Percentiles rank a stretch among this genome's conserved stretches.
These are phyloP conservation scores for Bagarius yarrelli DNA, from an alignment of 2,113 vertebrate genomes.

Conservation along the genomic window DNA sequence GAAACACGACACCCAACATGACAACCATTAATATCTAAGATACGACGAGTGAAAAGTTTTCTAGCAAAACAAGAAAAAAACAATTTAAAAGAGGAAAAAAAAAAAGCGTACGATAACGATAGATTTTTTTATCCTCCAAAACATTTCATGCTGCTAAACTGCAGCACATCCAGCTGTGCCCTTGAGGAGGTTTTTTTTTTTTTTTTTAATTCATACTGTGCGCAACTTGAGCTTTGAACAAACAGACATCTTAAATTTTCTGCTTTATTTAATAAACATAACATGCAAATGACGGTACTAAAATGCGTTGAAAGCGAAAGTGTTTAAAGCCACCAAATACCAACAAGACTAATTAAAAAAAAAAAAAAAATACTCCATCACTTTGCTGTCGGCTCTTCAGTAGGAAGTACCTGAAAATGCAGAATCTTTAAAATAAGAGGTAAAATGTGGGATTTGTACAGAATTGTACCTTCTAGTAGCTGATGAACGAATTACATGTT, in stretches of 20 bases:
- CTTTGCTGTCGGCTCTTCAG: not conserved
- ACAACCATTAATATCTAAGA: not conserved
- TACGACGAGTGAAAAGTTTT: not conserved
- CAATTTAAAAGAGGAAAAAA: not conserved
- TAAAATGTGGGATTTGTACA: not conserved
- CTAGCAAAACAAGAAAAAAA: no score
- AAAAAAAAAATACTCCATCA: no score
- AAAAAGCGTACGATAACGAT: not conserved
- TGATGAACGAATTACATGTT: not conserved
- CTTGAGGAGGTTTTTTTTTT: not conserved
- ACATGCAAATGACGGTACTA: not conserved
- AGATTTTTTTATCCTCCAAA: not conserved
- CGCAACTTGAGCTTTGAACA: not conserved
- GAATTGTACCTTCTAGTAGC: not conserved
- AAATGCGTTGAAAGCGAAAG: not conserved
- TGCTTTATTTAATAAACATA: conserved; percentile 11
- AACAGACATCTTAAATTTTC: not conserved
- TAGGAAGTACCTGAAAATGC: not conserved
- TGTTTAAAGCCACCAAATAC: no score
- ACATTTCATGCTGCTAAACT: not conserved
- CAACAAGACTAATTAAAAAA: no score
- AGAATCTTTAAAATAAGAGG: not conserved
- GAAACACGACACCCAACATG: not conserved
- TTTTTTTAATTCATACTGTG: not conserved
- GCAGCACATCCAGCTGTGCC: not conserved